Base-by-base conservation (phyloP, 2,113 vertebrate genomes). In the Eonycteris spelaea region DNA sequence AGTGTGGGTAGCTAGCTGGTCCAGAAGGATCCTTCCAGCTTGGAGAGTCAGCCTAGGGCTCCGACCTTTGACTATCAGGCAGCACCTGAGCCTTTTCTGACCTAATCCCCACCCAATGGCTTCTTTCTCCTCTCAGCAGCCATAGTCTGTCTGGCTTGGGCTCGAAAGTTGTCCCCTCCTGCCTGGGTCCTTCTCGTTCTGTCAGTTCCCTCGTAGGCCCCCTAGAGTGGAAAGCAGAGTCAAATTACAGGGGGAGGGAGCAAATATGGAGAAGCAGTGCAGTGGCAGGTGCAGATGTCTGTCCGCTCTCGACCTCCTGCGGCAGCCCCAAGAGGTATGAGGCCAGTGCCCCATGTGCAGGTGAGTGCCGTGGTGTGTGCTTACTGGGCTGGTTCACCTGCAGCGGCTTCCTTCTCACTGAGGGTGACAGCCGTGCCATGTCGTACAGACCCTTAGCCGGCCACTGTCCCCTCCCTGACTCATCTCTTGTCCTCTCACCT, bases 191-290 rank as follows among this genome's bases (percentile, higher is more conserved):
- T 53, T 68, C 53, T 40, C 45, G 15, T 15, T 51, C 59, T 18
- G 9, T 10, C 3, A 0, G 2, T 22, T 16, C 0, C 24, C 24
- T 38, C 33, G 0, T 3, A 6, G 22, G 28, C n/a, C 18, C 45
- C 14, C 7, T 9, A 10, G 1, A 9, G 38, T 67, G 59, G 33
- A 67, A 48, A 82, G 22, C 4, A 4, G 33, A 26, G n/a, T 0
- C 2, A 2, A 22, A 22, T 28, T 15, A 3, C 71, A 11, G 1
- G 33, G 45, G 12, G 5, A 12, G 13, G 26, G 10, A 33, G 2
- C 22, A 65, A 43, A 43, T 5, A 0, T 7, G 43, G 35, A 70
- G 43, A 35, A 74, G 24, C 26, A 7, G 14, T 9, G 13, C 16
- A 10, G 8, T 18, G 43, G 15, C 18, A 35, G 19, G 24, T 9